These are phyloP conservation scores for Eutolmus rufibarbis DNA, from an alignment of 2,888 invertebrate genomes.

Conservation along the genomic window DNA sequence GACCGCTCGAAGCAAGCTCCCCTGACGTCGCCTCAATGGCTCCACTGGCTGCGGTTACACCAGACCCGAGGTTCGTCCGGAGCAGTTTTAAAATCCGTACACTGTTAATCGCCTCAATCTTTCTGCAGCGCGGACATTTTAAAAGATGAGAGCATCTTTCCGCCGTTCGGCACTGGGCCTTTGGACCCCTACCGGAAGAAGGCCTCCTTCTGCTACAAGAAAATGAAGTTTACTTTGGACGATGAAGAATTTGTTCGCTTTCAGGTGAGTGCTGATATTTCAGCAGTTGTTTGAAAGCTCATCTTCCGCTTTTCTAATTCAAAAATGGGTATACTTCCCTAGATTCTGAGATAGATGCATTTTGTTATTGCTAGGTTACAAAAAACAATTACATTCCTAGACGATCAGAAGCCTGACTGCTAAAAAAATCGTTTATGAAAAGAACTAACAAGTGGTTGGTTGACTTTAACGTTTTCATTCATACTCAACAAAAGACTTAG, in stretches of 20 bases:
- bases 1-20: background rate
- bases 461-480: too few relatives aligned
- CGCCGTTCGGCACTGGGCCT: conserved; percentile 71
- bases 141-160: conserved; percentile 63
- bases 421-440: too few relatives aligned
- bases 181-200: conserved; percentile 70
- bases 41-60: background rate
- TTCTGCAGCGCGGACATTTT: conserved; percentile 50
- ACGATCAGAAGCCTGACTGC: too few relatives aligned
- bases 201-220: conserved; percentile 75
- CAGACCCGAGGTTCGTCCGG: background rate
- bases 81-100: background rate
- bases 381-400: too few relatives aligned
- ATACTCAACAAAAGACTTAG: too few relatives aligned
- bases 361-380: too few relatives aligned
- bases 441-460: too few relatives aligned
- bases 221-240: conserved; percentile 66
- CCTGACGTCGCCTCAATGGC: background rate
- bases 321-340: too few relatives aligned
- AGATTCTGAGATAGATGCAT: too few relatives aligned
- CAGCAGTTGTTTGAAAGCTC: background rate
- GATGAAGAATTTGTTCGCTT: conserved; percentile 65
- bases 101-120: background rate
- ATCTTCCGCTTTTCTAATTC: too few relatives aligned
- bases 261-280: conserved; percentile 61